Base-by-base conservation (phyloP, 1,140 invertebrate species). In the Eumaeus atala region DNA sequence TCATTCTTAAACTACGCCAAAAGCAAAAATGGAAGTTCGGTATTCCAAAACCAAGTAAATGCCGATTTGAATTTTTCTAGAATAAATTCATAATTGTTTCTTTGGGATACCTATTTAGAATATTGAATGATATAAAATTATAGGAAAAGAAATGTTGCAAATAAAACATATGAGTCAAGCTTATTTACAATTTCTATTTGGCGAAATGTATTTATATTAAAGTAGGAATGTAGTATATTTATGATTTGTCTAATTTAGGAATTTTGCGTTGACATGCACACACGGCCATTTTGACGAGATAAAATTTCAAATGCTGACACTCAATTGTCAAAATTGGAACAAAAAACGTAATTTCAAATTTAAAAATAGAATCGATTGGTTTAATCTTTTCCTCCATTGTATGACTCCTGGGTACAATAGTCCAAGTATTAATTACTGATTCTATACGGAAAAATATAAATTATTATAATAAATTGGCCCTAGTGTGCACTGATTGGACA, bases 161-260 rank as follows among this genome's bases (percentile, higher is more conserved):
- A 44, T 6, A 44, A 44, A 44, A 44, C 16, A 16, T 16, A 44
- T 16, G 5, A 16, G 9, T 14, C 9, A 17, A 16, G 40, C 16
- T 44, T 44, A 44, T 44, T 44, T 44, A 44, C 40, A 44, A 44
- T 44, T 16, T 44, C 9, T 44, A 44, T 44, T 16, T 52, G 38
- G 48, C 42, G 34, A 54, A 21, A 38, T 48, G 54, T 37, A 55
- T 35, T 52, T 48, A 49, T 55, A 58, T 58, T 48, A 53, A 58
- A 49, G 35, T 58, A 48, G 57, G 51, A 58, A 49, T 49, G 47
- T 56, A 12, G 28, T 40, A 54, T 49, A 50, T 50, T 49, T 28
- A 28, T 28, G 38, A 37, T 38, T 42, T 38, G 38, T 53, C 38
- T 53, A 18, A 44, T 44, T 44, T 44, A 44, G 40, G 40, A 44